Conservation (phyloP, 1,140 invertebrate genomes). For the Lethrus apterus region DNA sequence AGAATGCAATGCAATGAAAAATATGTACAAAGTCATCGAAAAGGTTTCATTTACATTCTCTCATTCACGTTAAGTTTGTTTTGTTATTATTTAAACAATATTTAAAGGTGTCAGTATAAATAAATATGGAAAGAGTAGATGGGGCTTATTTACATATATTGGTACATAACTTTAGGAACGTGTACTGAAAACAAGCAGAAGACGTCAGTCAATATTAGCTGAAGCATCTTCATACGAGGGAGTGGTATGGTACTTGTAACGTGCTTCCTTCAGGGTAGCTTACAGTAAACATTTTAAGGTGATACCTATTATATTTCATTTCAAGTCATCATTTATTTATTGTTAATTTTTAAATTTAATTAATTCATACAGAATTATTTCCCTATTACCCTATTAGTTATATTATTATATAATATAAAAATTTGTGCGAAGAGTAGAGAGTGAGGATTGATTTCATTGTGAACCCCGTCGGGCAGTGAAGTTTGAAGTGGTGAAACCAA, state of each 20-base stretch:
- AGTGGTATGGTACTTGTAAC: conserved; percentile 19
- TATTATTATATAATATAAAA: too few species aligned
- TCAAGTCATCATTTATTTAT: too few species aligned
- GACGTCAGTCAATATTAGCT: conserved; percentile 24
- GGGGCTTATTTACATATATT: conserved; percentile 12
- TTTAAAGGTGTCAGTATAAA: conserved; percentile 8
- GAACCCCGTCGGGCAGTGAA: conserved; percentile 13
- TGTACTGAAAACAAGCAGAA: conserved; percentile 18
- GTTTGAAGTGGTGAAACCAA: conserved; percentile 12
- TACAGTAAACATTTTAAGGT: conserved; percentile 25
- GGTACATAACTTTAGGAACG: conserved; percentile 11
- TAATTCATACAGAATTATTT: too few species aligned
- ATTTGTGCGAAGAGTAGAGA: too few species aligned
- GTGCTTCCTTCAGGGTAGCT: conserved; percentile 20
- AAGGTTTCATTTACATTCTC: too few species aligned
- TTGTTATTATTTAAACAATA: conserved; percentile 7
- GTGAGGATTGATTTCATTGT: conserved; percentile 3
- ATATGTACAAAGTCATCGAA: too few species aligned
- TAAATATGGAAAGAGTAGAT: conserved; percentile 1
- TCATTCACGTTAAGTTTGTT: too few species aligned
- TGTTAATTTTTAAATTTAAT: too few species aligned
- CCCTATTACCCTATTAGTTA: too few species aligned
- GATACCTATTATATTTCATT: too few species aligned
- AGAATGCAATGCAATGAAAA: too few species aligned
- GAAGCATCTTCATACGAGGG: conserved; percentile 20